Base-by-base conservation (phyloP, 92 coral and sea anemone species). In the Isaurus tuberculatus region DNA sequence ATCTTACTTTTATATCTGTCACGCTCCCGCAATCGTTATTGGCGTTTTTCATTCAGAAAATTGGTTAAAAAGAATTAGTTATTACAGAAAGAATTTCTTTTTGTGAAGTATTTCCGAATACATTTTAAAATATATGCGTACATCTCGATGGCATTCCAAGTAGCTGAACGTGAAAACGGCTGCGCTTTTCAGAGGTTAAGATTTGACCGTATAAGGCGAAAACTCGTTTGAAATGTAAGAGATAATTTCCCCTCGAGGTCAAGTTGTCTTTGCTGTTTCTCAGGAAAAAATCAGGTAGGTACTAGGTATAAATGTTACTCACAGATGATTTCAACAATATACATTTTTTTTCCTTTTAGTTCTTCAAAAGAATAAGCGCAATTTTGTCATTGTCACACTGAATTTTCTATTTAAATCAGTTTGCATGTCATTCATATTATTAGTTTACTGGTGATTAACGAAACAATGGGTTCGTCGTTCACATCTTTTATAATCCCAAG, bases 141-240 rank as follows among this genome's bases (percentile, higher is more conserved):
- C n/a, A 34, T 13, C 33, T 33, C 14, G 31, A 30, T 34, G 22
- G 28, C 36, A 77, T 61, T 34, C 26, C 69, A 57, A 32, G 53
- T 30, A 77, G 82, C 33, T 77, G 20, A 63, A 34, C 25, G 34
- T 34, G 70, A 67, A 77, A 33, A 77, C 58, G 29, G 19, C 46
- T 34, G 65, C 69, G 61, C n/a, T 48, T 53, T 75, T 75, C 15
- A 23, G 5, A 55, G 68, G 68, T 22, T 61, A 77, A 77, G 36
- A 34, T 19, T 17, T 77, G 82, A 77, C 82, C 82, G 69, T 77
- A 77, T 77, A 20, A 57, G 82, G 82, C 58, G n/a, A 77, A 58
- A 77, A 55, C 33, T 77, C 34, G 82, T 37, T 69, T 26, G 51
- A 20, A 32, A 57, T 58, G 80, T 74, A 28, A 72, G n/a, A n/a